phyloP scores from a whole-genome alignment of 1,140 invertebrate species.

The Heterodera schachtii region DNA sequence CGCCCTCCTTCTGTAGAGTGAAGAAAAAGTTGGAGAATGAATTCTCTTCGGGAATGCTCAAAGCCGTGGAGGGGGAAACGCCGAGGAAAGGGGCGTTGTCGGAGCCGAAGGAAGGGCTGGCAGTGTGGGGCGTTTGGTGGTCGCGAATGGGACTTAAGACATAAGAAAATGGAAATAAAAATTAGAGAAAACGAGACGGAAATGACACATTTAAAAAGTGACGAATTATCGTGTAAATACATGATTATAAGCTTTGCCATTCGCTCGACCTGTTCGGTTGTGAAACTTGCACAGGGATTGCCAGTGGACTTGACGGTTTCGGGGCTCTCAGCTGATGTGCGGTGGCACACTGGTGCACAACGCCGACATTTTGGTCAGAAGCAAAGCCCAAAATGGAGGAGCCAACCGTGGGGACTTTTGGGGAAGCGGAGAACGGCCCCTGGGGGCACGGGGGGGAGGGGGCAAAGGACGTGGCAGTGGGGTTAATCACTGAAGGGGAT shows the following conservation, averaged over 20 bases:
- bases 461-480: too few species aligned
- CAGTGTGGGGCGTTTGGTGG: constrained; percentile 65
- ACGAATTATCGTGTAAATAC: too few species aligned
- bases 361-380: background rate
- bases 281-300: constrained; percentile 24
- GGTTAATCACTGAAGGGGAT: background rate
- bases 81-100: constrained; percentile 51
- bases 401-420: background rate
- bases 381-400: background rate
- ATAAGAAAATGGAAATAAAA: too few species aligned
- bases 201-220: too few species aligned
- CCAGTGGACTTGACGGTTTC: constrained; percentile 13
- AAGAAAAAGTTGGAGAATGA: constrained; percentile 81
- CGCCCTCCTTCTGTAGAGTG: constrained; percentile 92
- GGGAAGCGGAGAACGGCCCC: constrained; percentile 19
- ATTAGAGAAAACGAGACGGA: background rate
- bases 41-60: constrained; percentile 70
- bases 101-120: constrained; percentile 63
- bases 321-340: constrained; percentile 4
- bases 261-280: constrained; percentile 34
- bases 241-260: too few species aligned
- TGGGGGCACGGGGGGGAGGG: background rate
- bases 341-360: background rate
- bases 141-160: constrained; percentile 51
- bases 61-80: constrained; percentile 53